Evolutionary conservation across 2,888 invertebrate species (phyloP).

Genomic region (Clitarchus hookeri): DNA sequence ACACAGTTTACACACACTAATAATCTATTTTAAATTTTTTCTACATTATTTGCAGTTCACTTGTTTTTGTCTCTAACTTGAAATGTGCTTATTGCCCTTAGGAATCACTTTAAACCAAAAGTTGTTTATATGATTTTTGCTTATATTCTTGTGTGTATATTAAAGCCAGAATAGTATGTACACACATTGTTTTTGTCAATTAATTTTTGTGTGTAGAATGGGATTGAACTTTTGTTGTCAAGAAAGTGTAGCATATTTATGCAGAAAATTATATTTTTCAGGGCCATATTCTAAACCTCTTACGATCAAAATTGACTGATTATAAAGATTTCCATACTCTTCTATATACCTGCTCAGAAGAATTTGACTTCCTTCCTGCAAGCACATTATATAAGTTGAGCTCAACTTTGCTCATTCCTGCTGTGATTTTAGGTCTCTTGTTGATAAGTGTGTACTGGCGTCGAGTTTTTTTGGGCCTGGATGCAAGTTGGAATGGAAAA

Average conservation of each 20-base stretch:
- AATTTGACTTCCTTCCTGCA: conserved; percentile 72
- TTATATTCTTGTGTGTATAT: too few species aligned
- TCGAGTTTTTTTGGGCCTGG: conserved; percentile 51
- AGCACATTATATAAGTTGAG: conserved; percentile 59
- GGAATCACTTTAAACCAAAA: too few species aligned
- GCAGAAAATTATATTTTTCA: conserved; percentile 49
- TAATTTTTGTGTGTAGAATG: too few species aligned
- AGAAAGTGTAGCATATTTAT: neutral
- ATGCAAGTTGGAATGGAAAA: conserved; percentile 24
- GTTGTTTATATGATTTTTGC: too few species aligned
- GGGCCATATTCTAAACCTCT: conserved; percentile 72
- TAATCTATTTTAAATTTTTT: too few species aligned
- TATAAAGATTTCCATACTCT: conserved; percentile 75
- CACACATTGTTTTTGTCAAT: too few species aligned
- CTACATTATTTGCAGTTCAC: too few species aligned
- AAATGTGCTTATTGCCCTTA: too few species aligned
- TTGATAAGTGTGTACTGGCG: conserved; percentile 53
- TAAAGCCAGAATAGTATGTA: too few species aligned
- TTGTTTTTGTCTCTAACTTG: too few species aligned
- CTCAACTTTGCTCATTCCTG: conserved; percentile 64
- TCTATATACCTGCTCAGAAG: conserved; percentile 76
- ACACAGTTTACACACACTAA: too few species aligned
- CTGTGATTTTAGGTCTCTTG: conserved; percentile 52
- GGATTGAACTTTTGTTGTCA: too few species aligned
- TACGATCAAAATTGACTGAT: conserved; percentile 69